Evolutionary conservation across 2,888 invertebrate genomes (phyloP).

Genomic region (Ypsolopha scabrella): DNA sequence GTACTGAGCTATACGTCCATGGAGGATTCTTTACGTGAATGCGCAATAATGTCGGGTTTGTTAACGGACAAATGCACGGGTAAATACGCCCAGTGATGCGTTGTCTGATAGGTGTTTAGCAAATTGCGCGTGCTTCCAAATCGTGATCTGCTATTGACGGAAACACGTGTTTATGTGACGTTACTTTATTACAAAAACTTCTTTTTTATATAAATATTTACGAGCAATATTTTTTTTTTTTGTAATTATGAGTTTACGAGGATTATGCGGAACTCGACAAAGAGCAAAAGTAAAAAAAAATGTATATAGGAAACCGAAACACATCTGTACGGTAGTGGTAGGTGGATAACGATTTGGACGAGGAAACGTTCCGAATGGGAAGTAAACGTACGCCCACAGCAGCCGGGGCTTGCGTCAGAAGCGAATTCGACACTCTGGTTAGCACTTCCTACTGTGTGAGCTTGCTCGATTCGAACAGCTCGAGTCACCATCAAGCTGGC

Average conservation of each 20-base stretch:
- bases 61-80: constrained; percentile 40
- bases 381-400: constrained; percentile 18
- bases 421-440: constrained; percentile 22
- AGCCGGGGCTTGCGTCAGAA: constrained; percentile 31
- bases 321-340: too few relatives aligned
- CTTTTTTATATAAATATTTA: too few relatives aligned
- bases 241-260: too few relatives aligned
- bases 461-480: neutral
- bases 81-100: constrained; percentile 39
- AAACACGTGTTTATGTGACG: too few relatives aligned
- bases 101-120: constrained; percentile 6
- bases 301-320: too few relatives aligned
- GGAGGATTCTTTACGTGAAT: constrained; percentile 35
- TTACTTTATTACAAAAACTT: too few relatives aligned
- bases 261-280: too few relatives aligned
- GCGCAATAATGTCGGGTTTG: constrained; percentile 47
- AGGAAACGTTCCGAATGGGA: neutral
- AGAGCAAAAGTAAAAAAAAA: too few relatives aligned
- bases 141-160: too few relatives aligned
- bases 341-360: neutral
- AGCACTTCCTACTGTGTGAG: constrained; percentile 29
- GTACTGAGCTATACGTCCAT: constrained; percentile 17
- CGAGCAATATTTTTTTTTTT: too few relatives aligned
- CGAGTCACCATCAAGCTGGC: neutral
- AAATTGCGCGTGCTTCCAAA: constrained; percentile 22